These are phyloP conservation scores for Arrhopalites spinosus DNA, from an alignment of 2,888 invertebrate species.

Conservation along the genomic window DNA sequence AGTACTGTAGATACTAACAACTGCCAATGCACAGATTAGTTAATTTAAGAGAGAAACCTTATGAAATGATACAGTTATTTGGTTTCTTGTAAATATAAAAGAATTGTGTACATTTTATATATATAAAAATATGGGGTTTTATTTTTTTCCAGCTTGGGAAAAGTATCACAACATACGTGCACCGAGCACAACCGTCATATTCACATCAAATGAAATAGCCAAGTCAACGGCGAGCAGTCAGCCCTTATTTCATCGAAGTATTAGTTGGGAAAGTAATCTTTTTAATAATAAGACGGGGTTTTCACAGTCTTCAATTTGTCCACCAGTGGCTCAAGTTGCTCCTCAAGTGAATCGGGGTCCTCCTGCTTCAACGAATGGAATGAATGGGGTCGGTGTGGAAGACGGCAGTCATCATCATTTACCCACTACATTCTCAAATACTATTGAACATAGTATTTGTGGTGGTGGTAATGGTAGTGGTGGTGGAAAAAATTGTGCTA, in stretches of 20 bases:
- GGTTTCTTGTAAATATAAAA: neutral
- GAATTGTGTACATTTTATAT: constrained; percentile 9
- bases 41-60: too few species aligned
- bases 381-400: neutral
- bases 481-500: constrained; percentile 12
- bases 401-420: neutral
- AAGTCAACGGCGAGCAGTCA: constrained; percentile 42
- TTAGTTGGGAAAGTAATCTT: constrained; percentile 54
- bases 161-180: constrained; percentile 58
- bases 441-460: neutral
- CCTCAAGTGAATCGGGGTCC: constrained; percentile 25
- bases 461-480: neutral
- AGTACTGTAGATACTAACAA: too few species aligned
- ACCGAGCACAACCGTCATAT: constrained; percentile 59
- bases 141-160: constrained; percentile 57
- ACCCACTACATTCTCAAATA: neutral
- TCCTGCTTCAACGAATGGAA: neutral
- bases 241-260: constrained; percentile 50
- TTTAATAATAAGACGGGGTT: constrained; percentile 56
- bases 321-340: constrained; percentile 55
- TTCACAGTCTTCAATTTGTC: constrained; percentile 52
- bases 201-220: constrained; percentile 57
- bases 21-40: too few species aligned
- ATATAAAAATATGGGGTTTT: neutral
- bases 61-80: neutral